These are phyloP conservation scores for Ellobium chinense DNA, from an alignment of 2,888 invertebrate species.

Conservation along the genomic window DNA sequence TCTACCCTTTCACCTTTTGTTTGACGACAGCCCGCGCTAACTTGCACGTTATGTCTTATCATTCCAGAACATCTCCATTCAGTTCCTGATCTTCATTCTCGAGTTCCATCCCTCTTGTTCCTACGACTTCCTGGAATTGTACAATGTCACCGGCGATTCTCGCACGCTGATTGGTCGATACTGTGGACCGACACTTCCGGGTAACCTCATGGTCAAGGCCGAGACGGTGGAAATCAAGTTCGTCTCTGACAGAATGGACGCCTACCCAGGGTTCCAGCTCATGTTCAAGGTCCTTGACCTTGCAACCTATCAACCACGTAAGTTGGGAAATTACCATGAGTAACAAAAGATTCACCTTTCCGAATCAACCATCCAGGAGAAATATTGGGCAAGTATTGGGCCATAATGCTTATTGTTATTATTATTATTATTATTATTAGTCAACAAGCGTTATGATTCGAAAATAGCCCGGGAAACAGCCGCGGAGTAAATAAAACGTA, in stretches of 20 bases:
- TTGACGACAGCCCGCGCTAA: too few species aligned
- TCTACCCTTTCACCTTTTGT: too few species aligned
- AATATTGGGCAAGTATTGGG: too few species aligned
- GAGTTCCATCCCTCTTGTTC: constrained; percentile 40
- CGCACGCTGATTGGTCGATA: constrained; percentile 34
- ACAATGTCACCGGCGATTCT: constrained; percentile 4
- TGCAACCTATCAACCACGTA: background rate
- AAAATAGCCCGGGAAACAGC: too few species aligned
- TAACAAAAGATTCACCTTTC: too few species aligned
- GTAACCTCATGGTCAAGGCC: constrained; percentile 48
- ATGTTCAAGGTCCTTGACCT: constrained; percentile 34
- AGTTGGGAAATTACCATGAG: too few species aligned
- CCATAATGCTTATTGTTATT: too few species aligned
- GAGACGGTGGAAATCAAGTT: constrained; percentile 53
- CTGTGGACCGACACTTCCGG: constrained; percentile 50
- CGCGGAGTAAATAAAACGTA: too few species aligned
- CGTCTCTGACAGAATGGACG: constrained; percentile 49
- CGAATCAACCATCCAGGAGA: too few species aligned
- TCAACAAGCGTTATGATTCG: too few species aligned
- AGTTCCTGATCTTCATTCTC: constrained; percentile 42
- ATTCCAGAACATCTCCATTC: constrained; percentile 41
- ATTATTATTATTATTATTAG: too few species aligned
- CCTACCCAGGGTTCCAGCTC: constrained; percentile 54
- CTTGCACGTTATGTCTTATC: too few species aligned
- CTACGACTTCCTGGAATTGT: constrained; percentile 44